These are phyloP conservation scores for Setophaga kirtlandii DNA, from an alignment of 2,113 vertebrate species.

Conservation along the genomic window DNA sequence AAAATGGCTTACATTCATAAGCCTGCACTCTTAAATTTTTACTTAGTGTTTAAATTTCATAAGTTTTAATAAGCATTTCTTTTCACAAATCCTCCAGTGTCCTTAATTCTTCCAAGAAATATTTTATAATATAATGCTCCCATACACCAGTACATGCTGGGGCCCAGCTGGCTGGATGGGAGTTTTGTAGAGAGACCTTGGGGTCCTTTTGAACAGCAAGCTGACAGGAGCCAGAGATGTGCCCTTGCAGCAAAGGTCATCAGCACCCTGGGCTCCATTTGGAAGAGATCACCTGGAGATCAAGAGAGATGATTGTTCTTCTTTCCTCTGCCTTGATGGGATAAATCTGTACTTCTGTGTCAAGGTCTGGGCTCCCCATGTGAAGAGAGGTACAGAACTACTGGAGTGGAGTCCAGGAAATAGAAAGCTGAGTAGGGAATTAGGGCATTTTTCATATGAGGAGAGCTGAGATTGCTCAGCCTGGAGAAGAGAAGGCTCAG, in stretches of 20 bases:
- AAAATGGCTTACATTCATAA: neutral
- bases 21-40: neutral
- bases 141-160: neutral
- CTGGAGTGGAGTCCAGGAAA: neutral
- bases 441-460: neutral
- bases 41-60: neutral
- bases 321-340: neutral
- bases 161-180: neutral
- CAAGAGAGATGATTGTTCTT: neutral
- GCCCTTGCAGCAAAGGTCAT: neutral
- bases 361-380: neutral
- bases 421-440: neutral
- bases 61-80: neutral
- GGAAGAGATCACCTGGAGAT: neutral
- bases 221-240: neutral
- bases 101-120: neutral
- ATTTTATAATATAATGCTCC: neutral
- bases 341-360: neutral
- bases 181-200: neutral
- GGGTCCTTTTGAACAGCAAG: neutral
- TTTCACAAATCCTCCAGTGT: neutral
- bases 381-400: neutral
- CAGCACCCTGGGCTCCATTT: neutral
- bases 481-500: neutral
- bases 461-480: neutral